Evolutionary conservation across 2,888 invertebrate genomes (phyloP).

Genomic region (Drosophila quinaria): DNA sequence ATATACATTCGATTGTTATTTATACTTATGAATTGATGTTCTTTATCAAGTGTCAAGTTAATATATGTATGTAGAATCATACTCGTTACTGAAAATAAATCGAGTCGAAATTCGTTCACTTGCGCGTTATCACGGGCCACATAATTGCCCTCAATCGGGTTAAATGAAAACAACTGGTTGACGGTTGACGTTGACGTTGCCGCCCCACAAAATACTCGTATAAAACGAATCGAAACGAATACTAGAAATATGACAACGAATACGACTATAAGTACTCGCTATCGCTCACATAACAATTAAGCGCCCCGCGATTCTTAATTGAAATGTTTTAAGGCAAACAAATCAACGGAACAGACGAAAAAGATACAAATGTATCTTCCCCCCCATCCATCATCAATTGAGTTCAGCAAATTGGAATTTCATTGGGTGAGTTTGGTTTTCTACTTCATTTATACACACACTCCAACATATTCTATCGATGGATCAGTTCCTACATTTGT

Average conservation of each 20-base stretch:
- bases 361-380: neutral
- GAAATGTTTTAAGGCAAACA: constrained; percentile 70
- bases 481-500: neutral
- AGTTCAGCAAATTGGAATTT: constrained; percentile 52
- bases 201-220: constrained; percentile 49
- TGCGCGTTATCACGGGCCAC: constrained; percentile 63
- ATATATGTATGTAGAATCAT: neutral
- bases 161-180: constrained; percentile 66
- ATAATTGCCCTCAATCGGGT: constrained; percentile 83
- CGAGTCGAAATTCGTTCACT: constrained; percentile 34
- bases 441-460: constrained; percentile 3
- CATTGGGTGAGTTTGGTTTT: constrained; percentile 58
- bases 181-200: constrained; percentile 49
- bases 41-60: constrained; percentile 51
- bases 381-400: constrained; percentile 18
- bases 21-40: constrained; percentile 27
- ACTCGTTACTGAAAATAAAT: neutral
- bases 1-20: neutral
- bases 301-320: constrained; percentile 65
- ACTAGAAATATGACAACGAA: constrained; percentile 5
- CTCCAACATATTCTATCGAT: neutral
- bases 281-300: constrained; percentile 61
- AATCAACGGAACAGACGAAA: constrained; percentile 47
- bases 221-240: constrained; percentile 7
- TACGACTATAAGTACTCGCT: constrained; percentile 36